These are phyloP conservation scores for Sciurus vulgaris DNA, from an alignment of 2,797 vertebrate species.

Conservation along the genomic window DNA sequence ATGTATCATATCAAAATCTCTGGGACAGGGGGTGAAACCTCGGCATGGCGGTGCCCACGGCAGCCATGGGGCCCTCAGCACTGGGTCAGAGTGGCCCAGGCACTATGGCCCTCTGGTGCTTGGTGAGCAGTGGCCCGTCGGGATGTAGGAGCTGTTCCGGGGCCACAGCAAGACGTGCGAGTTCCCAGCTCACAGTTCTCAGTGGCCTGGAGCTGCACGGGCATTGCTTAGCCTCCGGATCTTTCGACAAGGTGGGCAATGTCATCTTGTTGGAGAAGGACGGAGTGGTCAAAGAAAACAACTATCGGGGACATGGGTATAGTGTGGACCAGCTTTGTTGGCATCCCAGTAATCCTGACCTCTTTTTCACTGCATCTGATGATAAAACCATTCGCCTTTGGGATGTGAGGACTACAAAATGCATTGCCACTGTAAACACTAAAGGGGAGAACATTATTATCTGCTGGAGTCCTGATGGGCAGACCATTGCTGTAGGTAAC, in stretches of 20 bases:
- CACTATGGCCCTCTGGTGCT: slow-evolving; percentile 71
- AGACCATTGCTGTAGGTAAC: slow-evolving; percentile 98
- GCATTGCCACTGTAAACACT: slow-evolving; percentile 70
- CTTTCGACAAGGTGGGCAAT: slow-evolving; percentile 97
- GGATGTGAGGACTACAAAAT: too few relatives aligned
- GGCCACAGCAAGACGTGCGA: slow-evolving; percentile 96
- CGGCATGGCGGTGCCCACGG: slow-evolving; percentile 48
- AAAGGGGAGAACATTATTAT: slow-evolving; percentile 98
- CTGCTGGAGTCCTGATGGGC: slow-evolving; percentile 98
- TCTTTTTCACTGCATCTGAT: too few relatives aligned
- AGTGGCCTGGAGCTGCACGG: slow-evolving; percentile 98
- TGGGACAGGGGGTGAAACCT: too few relatives aligned
- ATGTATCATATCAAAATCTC: too few relatives aligned
- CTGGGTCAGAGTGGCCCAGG: slow-evolving; percentile 67
- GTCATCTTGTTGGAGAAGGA: slow-evolving; percentile 98
- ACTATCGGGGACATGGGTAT: slow-evolving; percentile 93
- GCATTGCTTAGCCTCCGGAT: slow-evolving; percentile 95
- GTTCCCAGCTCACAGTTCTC: slow-evolving; percentile 97
- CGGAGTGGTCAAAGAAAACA: slow-evolving; percentile 98
- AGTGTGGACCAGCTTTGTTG: too few relatives aligned
- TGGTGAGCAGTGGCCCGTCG: slow-evolving; percentile 81
- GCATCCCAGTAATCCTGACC: too few relatives aligned
- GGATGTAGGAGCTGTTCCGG: slow-evolving; percentile 96
- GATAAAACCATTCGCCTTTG: too few relatives aligned
- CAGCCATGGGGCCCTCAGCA: slow-evolving; percentile 59